phyloP scores from a whole-genome alignment of 2,888 invertebrate species.

The Andrena dorsata region DNA sequence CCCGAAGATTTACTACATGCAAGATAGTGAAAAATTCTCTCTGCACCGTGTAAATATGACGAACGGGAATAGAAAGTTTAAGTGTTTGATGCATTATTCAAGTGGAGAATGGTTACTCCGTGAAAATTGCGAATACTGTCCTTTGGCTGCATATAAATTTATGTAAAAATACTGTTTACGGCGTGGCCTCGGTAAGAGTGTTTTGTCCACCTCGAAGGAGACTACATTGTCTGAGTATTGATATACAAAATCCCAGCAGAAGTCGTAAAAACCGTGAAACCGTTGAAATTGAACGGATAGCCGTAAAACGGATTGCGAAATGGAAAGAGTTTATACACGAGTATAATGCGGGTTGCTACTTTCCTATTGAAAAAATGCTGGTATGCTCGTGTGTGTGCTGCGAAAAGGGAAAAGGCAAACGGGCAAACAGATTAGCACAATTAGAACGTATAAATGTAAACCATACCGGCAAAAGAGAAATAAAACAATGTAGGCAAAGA shows the following conservation, averaged over 20 bases:
- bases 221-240: neutral
- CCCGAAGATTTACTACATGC: slow-evolving; percentile 1
- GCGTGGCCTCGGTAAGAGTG: neutral
- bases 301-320: slow-evolving; percentile 39
- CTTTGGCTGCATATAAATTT: slow-evolving; percentile 5
- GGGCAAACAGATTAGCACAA: slow-evolving; percentile 26
- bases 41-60: neutral
- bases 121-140: slow-evolving; percentile 8
- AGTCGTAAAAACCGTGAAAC: slow-evolving; percentile 29
- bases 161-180: slow-evolving; percentile 8
- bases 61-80: slow-evolving; percentile 3
- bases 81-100: slow-evolving; percentile 9
- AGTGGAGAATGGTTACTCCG: neutral
- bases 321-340: slow-evolving; percentile 26
- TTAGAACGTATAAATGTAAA: neutral
- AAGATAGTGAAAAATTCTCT: neutral
- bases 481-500: neutral
- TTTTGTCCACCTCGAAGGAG: neutral
- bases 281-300: slow-evolving; percentile 51
- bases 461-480: neutral
- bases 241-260: slow-evolving; percentile 1
- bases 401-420: slow-evolving; percentile 23
- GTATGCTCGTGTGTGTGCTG: neutral
- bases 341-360: slow-evolving; percentile 46
- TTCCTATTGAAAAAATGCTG: slow-evolving; percentile 23